These are phyloP conservation scores for Crocodylus rhombifer DNA, from an alignment of 2,797 vertebrate species.

Conservation along the genomic window DNA sequence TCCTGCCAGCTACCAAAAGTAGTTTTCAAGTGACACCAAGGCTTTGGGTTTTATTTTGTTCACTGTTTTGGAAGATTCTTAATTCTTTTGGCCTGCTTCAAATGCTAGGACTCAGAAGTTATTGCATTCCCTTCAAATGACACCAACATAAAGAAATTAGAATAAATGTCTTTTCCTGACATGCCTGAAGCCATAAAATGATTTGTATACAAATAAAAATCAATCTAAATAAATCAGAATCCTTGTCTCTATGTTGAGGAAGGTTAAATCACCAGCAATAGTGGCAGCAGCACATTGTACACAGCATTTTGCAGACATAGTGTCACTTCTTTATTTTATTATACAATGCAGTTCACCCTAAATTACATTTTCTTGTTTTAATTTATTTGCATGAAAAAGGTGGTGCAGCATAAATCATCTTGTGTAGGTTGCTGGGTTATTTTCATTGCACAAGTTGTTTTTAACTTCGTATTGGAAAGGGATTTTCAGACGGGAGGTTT, in stretches of 20 bases:
- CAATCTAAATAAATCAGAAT: slow-evolving; percentile 1
- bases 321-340: slow-evolving; percentile 32
- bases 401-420: slow-evolving; percentile 64
- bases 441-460: slow-evolving; percentile 74
- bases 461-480: slow-evolving; percentile 65
- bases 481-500: slow-evolving; percentile 44
- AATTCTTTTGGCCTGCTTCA: background rate
- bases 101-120: background rate
- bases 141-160: background rate
- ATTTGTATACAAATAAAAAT: slow-evolving; percentile 11
- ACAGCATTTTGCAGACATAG: background rate
- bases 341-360: slow-evolving; percentile 6
- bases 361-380: slow-evolving; percentile 66
- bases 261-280: background rate
- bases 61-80: accelerated
- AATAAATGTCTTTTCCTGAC: background rate
- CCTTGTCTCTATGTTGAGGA: background rate
- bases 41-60: accelerated
- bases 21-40: accelerated
- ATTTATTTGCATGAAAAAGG: slow-evolving; percentile 66
- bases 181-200: background rate
- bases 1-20: accelerated
- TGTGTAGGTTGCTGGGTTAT: slow-evolving; percentile 40
- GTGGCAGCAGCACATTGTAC: background rate
- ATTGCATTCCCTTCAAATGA: slow-evolving; percentile 6